Evolutionary conservation across 2,888 invertebrate species (phyloP).

Genomic region (Baccha elongata): DNA sequence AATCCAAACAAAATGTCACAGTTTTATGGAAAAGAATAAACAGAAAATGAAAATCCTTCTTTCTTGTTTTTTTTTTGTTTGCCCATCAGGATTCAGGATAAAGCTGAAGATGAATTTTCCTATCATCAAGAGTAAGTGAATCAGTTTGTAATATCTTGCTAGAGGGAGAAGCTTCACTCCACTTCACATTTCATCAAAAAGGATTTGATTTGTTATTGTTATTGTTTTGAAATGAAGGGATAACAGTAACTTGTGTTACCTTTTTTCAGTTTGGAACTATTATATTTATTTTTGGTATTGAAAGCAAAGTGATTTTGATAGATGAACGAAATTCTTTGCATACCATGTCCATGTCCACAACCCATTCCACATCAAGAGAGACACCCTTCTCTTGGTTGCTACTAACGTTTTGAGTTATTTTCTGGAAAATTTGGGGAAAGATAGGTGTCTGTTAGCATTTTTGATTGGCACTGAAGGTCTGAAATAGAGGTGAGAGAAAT

Average conservation of each 20-base stretch:
- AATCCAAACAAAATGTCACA: conserved; percentile 1
- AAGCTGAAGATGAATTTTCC: background rate
- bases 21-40: background rate
- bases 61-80: too few species aligned
- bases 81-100: conserved; percentile 3
- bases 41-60: background rate
- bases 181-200: background rate
- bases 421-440: background rate
- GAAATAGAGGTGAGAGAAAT: background rate
- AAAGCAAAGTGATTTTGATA: background rate
- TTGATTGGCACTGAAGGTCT: background rate
- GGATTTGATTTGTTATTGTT: background rate
- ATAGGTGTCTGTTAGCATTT: background rate
- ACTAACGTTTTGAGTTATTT: background rate
- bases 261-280: background rate
- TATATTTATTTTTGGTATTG: background rate
- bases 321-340: background rate
- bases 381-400: background rate
- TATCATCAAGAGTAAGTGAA: too few species aligned
- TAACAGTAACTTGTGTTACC: background rate
- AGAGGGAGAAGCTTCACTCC: background rate
- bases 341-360: background rate
- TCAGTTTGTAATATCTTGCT: background rate
- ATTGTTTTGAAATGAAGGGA: background rate
- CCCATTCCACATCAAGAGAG: too few species aligned